These are phyloP conservation scores for Montifringilla adamsi DNA, from an alignment of 2,113 vertebrate genomes.

Conservation along the genomic window DNA sequence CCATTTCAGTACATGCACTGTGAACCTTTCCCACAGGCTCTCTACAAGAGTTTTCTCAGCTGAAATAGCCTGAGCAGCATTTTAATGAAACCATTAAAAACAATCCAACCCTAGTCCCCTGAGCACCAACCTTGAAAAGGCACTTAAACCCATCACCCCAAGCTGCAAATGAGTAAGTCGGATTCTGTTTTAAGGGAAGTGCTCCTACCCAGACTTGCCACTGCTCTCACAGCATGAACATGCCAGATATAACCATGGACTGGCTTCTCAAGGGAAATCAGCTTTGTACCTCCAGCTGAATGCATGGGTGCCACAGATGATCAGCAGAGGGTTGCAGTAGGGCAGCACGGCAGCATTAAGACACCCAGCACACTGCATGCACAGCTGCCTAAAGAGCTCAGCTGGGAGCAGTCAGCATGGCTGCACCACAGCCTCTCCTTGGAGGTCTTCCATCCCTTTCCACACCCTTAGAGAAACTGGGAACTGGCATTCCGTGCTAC, in stretches of 20 bases:
- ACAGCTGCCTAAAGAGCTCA: background rate
- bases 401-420: background rate
- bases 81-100: background rate
- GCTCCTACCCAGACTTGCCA: too few species aligned
- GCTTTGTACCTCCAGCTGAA: accelerated
- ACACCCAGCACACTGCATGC: accelerated
- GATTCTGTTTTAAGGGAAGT: background rate
- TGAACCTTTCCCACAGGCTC: background rate
- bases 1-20: background rate
- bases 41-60: background rate
- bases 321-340: background rate
- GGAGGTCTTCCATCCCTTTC: background rate
- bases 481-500: background rate
- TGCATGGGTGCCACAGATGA: background rate
- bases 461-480: background rate
- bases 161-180: background rate
- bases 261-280: background rate
- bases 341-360: background rate
- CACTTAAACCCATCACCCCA: background rate
- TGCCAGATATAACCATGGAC: accelerated
- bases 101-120: background rate
- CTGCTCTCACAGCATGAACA: background rate
- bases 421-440: too few species aligned
- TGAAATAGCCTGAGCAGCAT: background rate
- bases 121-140: background rate